phyloP scores from a whole-genome alignment of 2,888 invertebrate species.

The Drosophila greeni region DNA sequence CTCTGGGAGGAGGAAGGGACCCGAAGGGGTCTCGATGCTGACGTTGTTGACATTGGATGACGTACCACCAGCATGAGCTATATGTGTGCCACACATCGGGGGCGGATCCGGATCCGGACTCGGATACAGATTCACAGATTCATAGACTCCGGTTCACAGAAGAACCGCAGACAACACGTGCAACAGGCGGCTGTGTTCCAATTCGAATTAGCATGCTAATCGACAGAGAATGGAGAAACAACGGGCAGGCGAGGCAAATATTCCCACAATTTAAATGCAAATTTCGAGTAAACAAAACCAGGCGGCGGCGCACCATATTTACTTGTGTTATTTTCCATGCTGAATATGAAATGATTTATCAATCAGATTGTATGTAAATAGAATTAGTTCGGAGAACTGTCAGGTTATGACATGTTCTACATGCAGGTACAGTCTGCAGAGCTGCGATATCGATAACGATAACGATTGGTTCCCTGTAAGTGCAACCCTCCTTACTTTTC shows the following conservation, averaged over 20 bases:
- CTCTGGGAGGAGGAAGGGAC: conserved; percentile 1
- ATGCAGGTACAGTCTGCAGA: conserved; percentile 21
- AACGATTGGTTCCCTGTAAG: neutral
- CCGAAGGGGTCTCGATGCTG: conserved; percentile 8
- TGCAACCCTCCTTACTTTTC: neutral
- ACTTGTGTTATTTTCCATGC: conserved; percentile 28
- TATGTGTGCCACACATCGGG: neutral
- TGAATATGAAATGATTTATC: conserved; percentile 37
- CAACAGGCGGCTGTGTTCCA: conserved; percentile 17
- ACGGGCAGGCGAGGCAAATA: conserved; percentile 28
- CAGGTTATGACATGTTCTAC: neutral
- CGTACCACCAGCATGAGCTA: conserved; percentile 6
- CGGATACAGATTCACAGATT: no score
- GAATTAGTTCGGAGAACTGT: neutral
- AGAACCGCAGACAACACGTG: conserved; percentile 18
- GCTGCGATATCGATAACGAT: conserved; percentile 5
- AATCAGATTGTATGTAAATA: conserved; percentile 38
- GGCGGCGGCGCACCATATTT: conserved; percentile 26
- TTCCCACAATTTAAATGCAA: conserved; percentile 61
- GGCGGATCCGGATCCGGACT: no score
- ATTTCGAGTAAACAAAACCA: conserved; percentile 42
- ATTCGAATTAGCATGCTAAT: conserved; percentile 34
- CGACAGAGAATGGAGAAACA: conserved; percentile 23
- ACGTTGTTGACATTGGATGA: conserved; percentile 32
- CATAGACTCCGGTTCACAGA: no score